phyloP scores from a whole-genome alignment of 2,797 vertebrate genomes.

The Coendou prehensilis region DNA sequence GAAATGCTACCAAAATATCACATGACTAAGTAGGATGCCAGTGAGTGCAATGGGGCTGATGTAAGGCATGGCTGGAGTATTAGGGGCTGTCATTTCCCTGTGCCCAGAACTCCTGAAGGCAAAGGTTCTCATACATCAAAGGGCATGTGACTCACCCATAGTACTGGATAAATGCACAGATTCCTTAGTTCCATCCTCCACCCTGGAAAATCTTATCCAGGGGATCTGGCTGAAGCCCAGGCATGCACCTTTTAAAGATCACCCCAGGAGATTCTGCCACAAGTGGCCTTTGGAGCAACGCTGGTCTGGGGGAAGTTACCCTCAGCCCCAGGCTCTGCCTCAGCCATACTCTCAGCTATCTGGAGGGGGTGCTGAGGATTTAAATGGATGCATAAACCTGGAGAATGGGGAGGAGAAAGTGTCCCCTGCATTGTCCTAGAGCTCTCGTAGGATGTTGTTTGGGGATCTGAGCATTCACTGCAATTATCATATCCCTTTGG shows the following conservation, averaged over 20 bases:
- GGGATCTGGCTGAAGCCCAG: neutral
- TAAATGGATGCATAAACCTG: neutral
- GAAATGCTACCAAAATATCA: neutral
- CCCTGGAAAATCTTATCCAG: neutral
- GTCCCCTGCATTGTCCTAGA: rapidly evolving
- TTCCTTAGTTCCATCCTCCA: neutral
- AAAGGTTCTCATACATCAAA: neutral
- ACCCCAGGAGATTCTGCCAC: neutral
- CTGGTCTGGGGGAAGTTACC: neutral
- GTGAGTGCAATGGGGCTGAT: neutral
- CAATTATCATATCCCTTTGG: slow-evolving; percentile 14
- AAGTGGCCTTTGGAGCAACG: neutral
- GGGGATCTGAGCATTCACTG: neutral
- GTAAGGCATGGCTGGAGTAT: rapidly evolving
- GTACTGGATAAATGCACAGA: neutral
- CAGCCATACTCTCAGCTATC: neutral
- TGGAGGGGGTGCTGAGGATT: neutral
- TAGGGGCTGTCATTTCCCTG: neutral
- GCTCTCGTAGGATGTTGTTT: neutral
- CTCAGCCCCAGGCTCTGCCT: neutral
- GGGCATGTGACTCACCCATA: too few relatives aligned
- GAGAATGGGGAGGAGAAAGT: rapidly evolving
- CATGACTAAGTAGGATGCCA: neutral
- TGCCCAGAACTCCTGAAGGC: neutral
- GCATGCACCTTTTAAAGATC: neutral